Percentiles rank a stretch among this genome's conserved stretches.
Conservation (phyloP, 2,888 invertebrate genomes). For the Hydropsyche betteni region DNA sequence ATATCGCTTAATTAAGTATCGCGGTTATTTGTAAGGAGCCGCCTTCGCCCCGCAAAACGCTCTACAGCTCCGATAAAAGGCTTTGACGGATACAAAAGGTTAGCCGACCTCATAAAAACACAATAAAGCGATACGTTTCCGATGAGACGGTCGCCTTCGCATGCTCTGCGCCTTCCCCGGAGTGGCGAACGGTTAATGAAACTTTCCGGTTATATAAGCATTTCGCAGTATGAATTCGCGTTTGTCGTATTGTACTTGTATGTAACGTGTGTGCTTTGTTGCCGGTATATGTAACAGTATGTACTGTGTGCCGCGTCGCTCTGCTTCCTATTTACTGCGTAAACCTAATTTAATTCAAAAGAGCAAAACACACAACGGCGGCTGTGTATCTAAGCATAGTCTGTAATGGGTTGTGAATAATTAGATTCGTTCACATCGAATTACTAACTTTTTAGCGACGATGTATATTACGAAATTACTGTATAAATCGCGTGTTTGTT, state of each 20-base stretch:
- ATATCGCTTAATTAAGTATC: conserved; percentile 50
- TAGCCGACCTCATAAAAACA: conserved; percentile 12
- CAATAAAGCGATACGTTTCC: conserved; percentile 24
- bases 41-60: not conserved
- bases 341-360: conserved; percentile 33
- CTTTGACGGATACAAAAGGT: conserved; percentile 37
- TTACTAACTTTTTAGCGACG: conserved; percentile 25
- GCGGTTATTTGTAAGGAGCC: conserved; percentile 34
- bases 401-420: conserved; percentile 30
- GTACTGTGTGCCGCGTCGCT: not conserved
- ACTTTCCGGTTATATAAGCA: no score
- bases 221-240: no score
- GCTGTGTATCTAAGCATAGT: conserved; percentile 27
- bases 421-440: conserved; percentile 26
- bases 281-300: no score
- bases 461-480: conserved; percentile 11
- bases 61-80: conserved; percentile 27
- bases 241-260: no score
- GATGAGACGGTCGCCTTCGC: not conserved
- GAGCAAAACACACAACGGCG: conserved; percentile 29
- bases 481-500: not conserved
- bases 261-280: no score
- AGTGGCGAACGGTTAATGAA: no score
- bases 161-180: not conserved
- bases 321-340: conserved; percentile 28